Percentiles rank a stretch among this genome's conserved stretches.
Evolutionary conservation across 2,888 invertebrate genomes (phyloP).

Genomic region (Fragum sueziense): DNA sequence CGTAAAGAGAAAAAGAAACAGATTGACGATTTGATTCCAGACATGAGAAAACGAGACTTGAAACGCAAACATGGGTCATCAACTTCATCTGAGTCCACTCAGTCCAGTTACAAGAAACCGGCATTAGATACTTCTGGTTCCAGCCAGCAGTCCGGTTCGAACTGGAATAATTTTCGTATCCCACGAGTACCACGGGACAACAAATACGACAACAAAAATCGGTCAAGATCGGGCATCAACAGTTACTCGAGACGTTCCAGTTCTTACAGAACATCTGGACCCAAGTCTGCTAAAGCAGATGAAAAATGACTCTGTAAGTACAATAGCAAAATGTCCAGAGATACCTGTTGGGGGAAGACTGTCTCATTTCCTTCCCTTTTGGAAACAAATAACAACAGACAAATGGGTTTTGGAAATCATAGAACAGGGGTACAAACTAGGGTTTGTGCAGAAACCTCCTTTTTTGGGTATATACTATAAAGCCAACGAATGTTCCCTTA

Average conservation of each 20-base stretch:
- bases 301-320: slow-evolving; percentile 42
- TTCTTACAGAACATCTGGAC: not conserved
- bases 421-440: too few species aligned
- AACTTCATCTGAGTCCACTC: not conserved
- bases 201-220: not conserved
- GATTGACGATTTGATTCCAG: slow-evolving; percentile 38
- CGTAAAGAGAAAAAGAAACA: slow-evolving; percentile 52
- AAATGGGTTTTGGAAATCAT: too few species aligned
- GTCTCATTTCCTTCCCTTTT: slow-evolving; percentile 15
- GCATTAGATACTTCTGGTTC: not conserved
- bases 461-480: slow-evolving; percentile 33
- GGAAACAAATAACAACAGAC: slow-evolving; percentile 39
- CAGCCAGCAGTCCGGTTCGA: not conserved
- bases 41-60: slow-evolving; percentile 13
- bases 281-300: not conserved
- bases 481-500: slow-evolving; percentile 15
- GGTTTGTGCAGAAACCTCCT: slow-evolving; percentile 21
- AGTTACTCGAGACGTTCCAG: slow-evolving; percentile 1
- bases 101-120: not conserved
- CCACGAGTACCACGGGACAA: slow-evolving; percentile 9
- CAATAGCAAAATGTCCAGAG: slow-evolving; percentile 33
- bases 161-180: slow-evolving; percentile 26
- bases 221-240: not conserved
- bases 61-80: slow-evolving; percentile 16
- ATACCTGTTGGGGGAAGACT: slow-evolving; percentile 45